These are phyloP conservation scores for Coreoperca whiteheadi DNA, from an alignment of 2,113 vertebrate genomes.

Conservation along the genomic window DNA sequence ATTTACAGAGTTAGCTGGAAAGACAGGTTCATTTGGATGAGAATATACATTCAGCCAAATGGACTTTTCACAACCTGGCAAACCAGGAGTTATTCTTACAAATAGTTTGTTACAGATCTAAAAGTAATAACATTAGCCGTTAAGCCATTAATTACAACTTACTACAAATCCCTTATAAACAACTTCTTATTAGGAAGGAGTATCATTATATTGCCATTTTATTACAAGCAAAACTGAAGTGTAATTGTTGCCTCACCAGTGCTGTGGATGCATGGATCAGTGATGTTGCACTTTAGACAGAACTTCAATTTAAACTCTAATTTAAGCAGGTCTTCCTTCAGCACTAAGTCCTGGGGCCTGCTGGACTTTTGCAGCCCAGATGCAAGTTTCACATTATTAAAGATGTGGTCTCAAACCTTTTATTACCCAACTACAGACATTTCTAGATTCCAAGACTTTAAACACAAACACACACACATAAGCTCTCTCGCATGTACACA, in stretches of 20 bases:
- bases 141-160: too few species aligned
- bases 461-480: neutral
- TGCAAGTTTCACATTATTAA: neutral
- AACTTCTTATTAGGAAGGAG: too few species aligned
- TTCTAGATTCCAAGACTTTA: constrained; percentile 8
- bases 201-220: too few species aligned
- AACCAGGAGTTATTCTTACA: too few species aligned
- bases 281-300: constrained; percentile 5
- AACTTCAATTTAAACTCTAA: constrained; percentile 12
- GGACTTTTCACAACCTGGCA: too few species aligned
- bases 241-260: too few species aligned
- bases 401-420: neutral
- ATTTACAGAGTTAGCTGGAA: neutral
- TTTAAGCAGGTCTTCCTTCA: neutral
- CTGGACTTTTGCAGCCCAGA: neutral
- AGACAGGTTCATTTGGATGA: neutral
- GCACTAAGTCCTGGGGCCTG: neutral
- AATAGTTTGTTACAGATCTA: too few species aligned
- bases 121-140: too few species aligned
- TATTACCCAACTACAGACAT: neutral
- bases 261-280: neutral
- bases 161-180: too few species aligned
- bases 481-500: neutral
- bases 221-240: too few species aligned
- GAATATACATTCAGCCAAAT: neutral